phyloP scores from a whole-genome alignment of 2,888 invertebrate species.

The Aleiodes leptofemur region DNA sequence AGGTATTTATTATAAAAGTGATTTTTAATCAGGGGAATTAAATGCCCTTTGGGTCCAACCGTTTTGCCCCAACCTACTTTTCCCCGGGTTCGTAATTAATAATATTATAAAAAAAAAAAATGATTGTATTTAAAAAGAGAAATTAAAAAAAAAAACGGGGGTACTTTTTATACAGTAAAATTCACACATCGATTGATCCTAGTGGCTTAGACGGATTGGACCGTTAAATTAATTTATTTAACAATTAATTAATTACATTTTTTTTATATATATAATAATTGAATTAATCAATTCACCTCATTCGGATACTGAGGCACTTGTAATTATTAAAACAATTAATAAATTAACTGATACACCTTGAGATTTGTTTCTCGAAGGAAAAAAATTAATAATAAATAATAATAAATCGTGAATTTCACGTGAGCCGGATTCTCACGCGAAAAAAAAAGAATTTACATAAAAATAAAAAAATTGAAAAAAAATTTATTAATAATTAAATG shows the following conservation, averaged over 20 bases:
- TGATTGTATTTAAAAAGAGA: background rate
- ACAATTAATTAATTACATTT: background rate
- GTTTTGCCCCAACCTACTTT: constrained; percentile 23
- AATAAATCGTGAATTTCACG: constrained; percentile 10
- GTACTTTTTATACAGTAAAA: constrained; percentile 45
- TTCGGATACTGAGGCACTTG: background rate
- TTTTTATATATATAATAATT: background rate
- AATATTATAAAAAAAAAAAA: too few relatives aligned
- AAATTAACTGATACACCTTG: constrained; percentile 12
- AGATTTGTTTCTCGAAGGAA: background rate
- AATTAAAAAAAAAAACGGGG: constrained; percentile 11
- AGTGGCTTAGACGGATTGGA: constrained; percentile 28
- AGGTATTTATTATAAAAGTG: constrained; percentile 13
- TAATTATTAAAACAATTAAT: too few relatives aligned
- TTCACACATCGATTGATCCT: constrained; percentile 21
- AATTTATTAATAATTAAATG: constrained; percentile 13
- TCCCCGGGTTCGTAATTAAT: background rate
- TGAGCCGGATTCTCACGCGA: constrained; percentile 48
- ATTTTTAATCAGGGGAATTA: background rate
- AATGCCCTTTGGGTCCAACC: constrained; percentile 22
- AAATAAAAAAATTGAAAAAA: background rate
- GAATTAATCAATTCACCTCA: constrained; percentile 14
- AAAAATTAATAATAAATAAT: background rate
- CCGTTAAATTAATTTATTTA: background rate
- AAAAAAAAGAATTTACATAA: constrained; percentile 13